Evolutionary conservation across 2,113 vertebrate species (phyloP).

Genomic region (Merops nubicus): DNA sequence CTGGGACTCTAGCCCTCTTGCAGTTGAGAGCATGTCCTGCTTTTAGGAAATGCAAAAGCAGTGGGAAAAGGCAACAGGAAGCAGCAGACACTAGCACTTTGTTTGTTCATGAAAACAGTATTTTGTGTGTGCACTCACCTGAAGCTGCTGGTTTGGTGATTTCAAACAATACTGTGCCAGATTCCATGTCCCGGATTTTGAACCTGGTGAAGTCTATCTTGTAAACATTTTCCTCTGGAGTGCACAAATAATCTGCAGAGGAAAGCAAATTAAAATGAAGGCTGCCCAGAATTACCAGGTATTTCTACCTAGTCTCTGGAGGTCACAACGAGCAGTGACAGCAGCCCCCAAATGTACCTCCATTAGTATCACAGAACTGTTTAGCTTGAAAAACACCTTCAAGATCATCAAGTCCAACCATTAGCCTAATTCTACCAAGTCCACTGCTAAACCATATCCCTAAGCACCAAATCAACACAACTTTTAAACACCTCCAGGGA

Average conservation of each 20-base stretch:
- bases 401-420: no score
- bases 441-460: no score
- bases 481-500: no score
- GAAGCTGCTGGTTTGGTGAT: constrained; percentile 93
- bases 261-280: background rate
- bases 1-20: background rate
- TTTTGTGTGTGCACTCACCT: constrained; percentile 74
- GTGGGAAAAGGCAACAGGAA: background rate
- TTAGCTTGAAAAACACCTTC: no score
- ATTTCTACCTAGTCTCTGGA: background rate
- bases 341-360: background rate
- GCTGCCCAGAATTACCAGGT: background rate
- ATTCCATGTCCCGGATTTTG: constrained; percentile 99
- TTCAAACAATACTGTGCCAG: constrained; percentile 94
- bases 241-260: constrained; percentile 91
- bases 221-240: constrained; percentile 94
- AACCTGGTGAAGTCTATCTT: constrained; percentile 98
- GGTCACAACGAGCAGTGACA: background rate
- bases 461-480: no score
- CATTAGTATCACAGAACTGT: no score
- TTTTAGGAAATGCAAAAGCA: background rate
- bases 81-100: background rate
- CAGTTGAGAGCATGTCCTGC: background rate
- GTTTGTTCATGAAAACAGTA: background rate
- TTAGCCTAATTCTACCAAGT: no score